Evolutionary conservation across 2,113 vertebrate species (phyloP), one percentile per base, ranked within the genome.

Genomic region (Nymphicus hollandicus): DNA sequence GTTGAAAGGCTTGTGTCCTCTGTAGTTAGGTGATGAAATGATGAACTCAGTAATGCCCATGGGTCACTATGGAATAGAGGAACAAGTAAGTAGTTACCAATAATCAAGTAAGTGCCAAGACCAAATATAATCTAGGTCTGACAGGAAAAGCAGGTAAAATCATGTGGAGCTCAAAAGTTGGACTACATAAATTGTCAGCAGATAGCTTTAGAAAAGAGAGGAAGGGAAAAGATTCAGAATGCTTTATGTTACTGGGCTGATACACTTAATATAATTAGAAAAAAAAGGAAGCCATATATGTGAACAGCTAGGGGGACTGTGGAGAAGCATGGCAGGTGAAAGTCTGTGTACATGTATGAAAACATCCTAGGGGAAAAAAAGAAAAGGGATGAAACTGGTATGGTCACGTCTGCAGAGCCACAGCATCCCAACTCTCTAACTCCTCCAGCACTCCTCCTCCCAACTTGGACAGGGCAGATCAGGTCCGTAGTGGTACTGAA

Each of bases 1-100:
- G 28, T 47, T 86, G 84, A 78, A 95, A 88, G 44, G n/a, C 47
- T 87, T 35, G 25, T 71, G 91, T 93, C 93, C 81, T 69, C 79
- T 69, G 52, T 64, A 92, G 58, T 63, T 70, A 69, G 3, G 5
- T 58, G 78, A 91, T 44, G 72, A 76, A 91, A 95, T 95, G 83
- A 83, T 49, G 93, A 89, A 82, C 28, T 50, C 76, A 18, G 33
- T 56, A 66, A 74, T 52, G 73, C 31, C 41, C 73, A 33, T 2
- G 25, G 56, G 53, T 85, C 65, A 20, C 44, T 56, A 5, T 5
- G 39, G 77, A 92, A 56, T 56, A 84, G 43, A 78, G 12, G n/a
- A 78, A 63, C 35, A 76, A 76, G 41, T 56, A 73, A 79, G 46
- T 20, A 76, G 43, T 61, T 64, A 77, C 19, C 71, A 80, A 23